Percentiles rank a stretch among this genome's conserved stretches.
Conservation (phyloP, 1,140 invertebrate species). For the Stenopsyche tienmushanensis region DNA sequence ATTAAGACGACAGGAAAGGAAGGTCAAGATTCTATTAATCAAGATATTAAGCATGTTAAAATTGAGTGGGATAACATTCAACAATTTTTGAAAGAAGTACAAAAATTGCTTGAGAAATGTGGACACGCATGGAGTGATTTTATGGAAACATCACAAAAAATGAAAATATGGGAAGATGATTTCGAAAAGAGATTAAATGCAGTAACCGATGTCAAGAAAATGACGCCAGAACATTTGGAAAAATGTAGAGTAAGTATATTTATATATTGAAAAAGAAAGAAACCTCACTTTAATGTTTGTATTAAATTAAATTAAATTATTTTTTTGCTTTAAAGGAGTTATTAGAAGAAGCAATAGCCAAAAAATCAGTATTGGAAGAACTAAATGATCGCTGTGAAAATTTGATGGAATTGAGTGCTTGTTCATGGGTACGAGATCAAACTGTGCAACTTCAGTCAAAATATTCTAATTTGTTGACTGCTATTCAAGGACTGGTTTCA, state of each 20-base stretch:
- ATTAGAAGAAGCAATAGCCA: slow-evolving; percentile 71
- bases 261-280: too few species aligned
- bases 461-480: slow-evolving; percentile 75
- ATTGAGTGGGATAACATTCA: slow-evolving; percentile 85
- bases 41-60: slow-evolving; percentile 83
- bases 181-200: slow-evolving; percentile 67
- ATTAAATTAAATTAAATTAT: slow-evolving; percentile 14
- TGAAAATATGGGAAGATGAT: slow-evolving; percentile 77
- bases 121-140: slow-evolving; percentile 86
- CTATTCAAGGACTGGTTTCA: slow-evolving; percentile 75
- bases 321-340: slow-evolving; percentile 55
- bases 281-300: slow-evolving; percentile 7
- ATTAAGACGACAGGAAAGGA: slow-evolving; percentile 80
- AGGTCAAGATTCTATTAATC: slow-evolving; percentile 80
- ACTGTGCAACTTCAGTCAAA: slow-evolving; percentile 79
- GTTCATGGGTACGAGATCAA: slow-evolving; percentile 79
- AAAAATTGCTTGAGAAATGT: slow-evolving; percentile 75
- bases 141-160: slow-evolving; percentile 70
- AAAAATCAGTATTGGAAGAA: slow-evolving; percentile 78
- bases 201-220: slow-evolving; percentile 74
- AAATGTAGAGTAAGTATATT: slow-evolving; percentile 66
- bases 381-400: slow-evolving; percentile 85
- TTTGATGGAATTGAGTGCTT: slow-evolving; percentile 81
- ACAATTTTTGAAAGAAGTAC: slow-evolving; percentile 76
- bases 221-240: slow-evolving; percentile 76